Conservation (phyloP, 2,888 invertebrate species). For the Dryocosmus kuriphilus region DNA sequence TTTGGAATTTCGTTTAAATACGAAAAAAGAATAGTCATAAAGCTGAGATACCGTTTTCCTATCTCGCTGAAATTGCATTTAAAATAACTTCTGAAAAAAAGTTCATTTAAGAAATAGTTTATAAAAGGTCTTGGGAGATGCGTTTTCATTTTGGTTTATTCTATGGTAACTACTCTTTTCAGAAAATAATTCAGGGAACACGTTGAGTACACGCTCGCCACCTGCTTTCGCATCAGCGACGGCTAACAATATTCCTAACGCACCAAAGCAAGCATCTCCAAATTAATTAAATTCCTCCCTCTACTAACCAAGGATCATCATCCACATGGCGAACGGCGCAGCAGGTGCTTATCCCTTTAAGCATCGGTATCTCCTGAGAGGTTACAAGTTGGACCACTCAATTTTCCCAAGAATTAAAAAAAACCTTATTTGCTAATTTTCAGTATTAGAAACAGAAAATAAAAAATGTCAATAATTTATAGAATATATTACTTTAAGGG, state of each 20-base stretch:
- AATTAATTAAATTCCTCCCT: conserved; percentile 57
- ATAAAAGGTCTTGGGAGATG: background rate
- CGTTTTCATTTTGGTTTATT: conserved; percentile 22
- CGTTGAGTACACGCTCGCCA: conserved; percentile 24
- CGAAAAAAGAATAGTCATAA: background rate
- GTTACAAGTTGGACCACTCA: background rate
- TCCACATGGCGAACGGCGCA: conserved; percentile 54
- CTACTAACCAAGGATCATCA: conserved; percentile 44
- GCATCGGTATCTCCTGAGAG: conserved; percentile 11
- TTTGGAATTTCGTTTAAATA: background rate
- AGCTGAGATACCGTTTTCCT: background rate
- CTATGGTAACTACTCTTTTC: background rate
- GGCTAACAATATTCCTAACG: conserved; percentile 33
- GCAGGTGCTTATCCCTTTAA: conserved; percentile 26
- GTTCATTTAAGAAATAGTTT: conserved; percentile 10
- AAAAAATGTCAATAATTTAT: background rate
- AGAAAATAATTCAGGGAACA: conserved; percentile 24
- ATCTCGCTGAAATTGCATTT: conserved; percentile 1
- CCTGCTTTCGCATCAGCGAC: conserved; percentile 25
- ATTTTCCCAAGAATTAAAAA: background rate
- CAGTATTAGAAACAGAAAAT: conserved; percentile 40
- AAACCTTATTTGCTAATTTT: conserved; percentile 50
- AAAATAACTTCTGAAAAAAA: background rate
- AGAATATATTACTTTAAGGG: too few relatives aligned
- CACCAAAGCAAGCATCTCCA: conserved; percentile 32